Conservation (phyloP, 2,113 vertebrate genomes). For the Cryptomyrus ogoouensis region DNA sequence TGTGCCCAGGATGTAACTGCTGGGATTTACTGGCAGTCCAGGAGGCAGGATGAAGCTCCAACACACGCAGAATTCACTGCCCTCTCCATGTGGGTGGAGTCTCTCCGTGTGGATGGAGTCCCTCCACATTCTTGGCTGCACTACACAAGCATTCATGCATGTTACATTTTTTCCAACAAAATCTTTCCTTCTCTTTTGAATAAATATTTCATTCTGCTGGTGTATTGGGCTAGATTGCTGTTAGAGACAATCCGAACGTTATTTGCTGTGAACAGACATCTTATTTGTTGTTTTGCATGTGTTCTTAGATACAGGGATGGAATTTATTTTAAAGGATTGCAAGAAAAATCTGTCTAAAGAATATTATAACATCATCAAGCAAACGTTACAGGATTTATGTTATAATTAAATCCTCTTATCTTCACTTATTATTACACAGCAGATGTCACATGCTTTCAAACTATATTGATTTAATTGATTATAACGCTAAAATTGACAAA, state of each 20-base stretch:
- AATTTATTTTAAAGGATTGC: neutral
- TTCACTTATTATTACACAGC: neutral
- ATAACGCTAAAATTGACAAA: neutral
- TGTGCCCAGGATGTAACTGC: neutral
- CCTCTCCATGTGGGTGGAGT: neutral
- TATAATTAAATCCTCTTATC: neutral
- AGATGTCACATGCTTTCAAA: neutral
- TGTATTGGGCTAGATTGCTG: neutral
- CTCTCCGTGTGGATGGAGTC: neutral
- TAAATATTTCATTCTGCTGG: neutral
- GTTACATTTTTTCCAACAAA: neutral
- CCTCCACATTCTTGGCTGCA: neutral
- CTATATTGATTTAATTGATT: neutral
- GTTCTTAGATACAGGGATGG: neutral
- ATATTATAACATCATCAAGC: neutral
- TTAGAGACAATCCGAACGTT: neutral
- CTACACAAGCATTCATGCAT: neutral
- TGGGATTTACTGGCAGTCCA: neutral
- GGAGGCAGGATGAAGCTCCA: neutral
- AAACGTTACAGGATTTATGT: neutral
- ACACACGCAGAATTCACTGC: neutral
- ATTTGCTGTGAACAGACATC: neutral
- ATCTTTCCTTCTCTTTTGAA: constrained; percentile 8
- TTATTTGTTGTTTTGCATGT: neutral
- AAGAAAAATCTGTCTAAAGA: neutral